Evolutionary conservation across 2,797 vertebrate genomes (phyloP).

Genomic region (Amphiprion clarkii): DNA sequence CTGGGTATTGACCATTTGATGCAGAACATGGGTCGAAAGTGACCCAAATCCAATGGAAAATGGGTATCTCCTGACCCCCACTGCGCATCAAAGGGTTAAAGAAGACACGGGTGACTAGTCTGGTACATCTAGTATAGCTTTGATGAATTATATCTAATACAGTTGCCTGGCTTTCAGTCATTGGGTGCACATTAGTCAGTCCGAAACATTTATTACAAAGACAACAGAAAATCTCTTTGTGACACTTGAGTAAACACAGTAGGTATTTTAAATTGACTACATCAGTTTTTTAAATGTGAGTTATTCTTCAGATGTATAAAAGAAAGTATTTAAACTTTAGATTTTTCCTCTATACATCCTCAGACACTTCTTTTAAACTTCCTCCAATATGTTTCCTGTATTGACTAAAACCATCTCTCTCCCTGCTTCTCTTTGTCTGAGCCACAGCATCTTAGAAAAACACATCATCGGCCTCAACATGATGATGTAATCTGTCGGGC

Average conservation of each 20-base stretch:
- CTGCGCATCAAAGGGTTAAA: neutral
- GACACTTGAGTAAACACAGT: neutral
- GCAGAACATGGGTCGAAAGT: no score
- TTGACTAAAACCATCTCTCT: constrained; percentile 2
- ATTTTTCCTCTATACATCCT: neutral
- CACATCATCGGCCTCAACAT: constrained; percentile 67
- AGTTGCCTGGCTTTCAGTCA: neutral
- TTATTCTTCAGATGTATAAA: neutral
- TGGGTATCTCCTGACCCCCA: no score
- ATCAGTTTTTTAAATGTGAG: neutral
- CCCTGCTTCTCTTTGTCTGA: constrained; percentile 79
- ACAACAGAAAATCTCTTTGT: neutral
- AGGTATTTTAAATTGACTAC: neutral
- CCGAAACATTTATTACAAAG: neutral
- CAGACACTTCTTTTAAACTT: constrained; percentile 13
- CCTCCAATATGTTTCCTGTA: neutral
- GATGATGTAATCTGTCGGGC: constrained; percentile 80
- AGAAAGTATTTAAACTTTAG: neutral
- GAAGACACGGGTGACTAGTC: neutral
- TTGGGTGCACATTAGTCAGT: neutral
- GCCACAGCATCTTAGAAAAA: constrained; percentile 70
- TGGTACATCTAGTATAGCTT: neutral
- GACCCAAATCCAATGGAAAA: no score
- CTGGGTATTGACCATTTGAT: neutral
- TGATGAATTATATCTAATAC: neutral